phyloP scores from a whole-genome alignment of 2,797 vertebrate genomes.

The Coccyzus lansbergi region DNA sequence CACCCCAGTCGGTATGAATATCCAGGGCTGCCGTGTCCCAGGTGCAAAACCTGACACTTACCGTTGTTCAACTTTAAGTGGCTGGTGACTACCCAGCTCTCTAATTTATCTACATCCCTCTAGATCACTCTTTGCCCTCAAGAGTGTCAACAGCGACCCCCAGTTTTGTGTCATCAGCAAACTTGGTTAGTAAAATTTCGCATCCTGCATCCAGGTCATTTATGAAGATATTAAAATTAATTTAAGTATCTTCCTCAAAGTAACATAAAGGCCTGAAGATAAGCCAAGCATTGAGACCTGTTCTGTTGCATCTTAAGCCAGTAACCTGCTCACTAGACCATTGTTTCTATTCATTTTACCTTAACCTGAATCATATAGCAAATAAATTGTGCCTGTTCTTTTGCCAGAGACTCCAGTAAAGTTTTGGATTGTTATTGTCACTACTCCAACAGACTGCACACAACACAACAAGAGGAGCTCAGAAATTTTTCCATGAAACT shows the following conservation, averaged over 20 bases:
- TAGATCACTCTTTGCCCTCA: too few species aligned
- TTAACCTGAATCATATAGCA: background rate
- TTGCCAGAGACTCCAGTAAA: background rate
- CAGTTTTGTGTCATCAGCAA: too few species aligned
- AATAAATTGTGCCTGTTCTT: background rate
- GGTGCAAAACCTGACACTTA: too few species aligned
- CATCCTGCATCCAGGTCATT: too few species aligned
- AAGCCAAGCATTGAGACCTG: background rate
- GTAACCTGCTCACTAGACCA: background rate
- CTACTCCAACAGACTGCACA: conserved; percentile 15
- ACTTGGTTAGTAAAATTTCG: too few species aligned
- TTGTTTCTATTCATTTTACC: background rate
- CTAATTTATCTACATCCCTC: too few species aligned
- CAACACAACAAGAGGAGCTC: background rate
- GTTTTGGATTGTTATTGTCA: background rate
- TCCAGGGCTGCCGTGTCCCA: too few species aligned
- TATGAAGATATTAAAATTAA: too few species aligned
- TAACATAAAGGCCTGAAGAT: background rate
- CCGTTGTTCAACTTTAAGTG: too few species aligned
- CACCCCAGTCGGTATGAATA: too few species aligned
- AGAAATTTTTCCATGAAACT: conserved; percentile 38
- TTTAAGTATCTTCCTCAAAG: background rate
- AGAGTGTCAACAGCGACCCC: too few species aligned
- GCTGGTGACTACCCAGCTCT: too few species aligned
- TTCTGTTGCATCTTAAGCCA: background rate